Percentiles rank a stretch among this genome's conserved stretches.
Conservation (phyloP, 2,888 invertebrate species). For the Herminia tarsipennalis region DNA sequence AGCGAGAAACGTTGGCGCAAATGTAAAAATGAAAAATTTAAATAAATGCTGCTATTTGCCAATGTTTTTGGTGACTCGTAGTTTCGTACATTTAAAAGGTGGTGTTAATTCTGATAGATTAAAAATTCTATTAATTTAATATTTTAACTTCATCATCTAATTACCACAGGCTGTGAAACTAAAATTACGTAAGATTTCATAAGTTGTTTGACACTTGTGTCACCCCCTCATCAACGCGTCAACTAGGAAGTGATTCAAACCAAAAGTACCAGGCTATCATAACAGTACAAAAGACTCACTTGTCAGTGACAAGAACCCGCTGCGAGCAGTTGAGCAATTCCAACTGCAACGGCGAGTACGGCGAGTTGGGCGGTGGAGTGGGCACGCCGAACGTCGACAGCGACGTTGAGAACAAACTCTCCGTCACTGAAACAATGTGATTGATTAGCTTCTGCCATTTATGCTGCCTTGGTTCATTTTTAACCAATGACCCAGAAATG, state of each 20-base stretch:
- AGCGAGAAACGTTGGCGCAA: background rate
- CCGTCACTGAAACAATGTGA: slow-evolving; percentile 82
- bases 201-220: background rate
- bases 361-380: slow-evolving; percentile 89
- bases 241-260: slow-evolving; percentile 6
- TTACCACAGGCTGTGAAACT: no score
- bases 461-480: slow-evolving; percentile 37
- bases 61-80: no score
- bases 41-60: background rate
- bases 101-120: no score
- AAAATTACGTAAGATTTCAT: background rate
- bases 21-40: background rate
- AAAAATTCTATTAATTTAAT: no score
- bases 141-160: no score
- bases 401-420: slow-evolving; percentile 88
- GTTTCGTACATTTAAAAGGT: no score
- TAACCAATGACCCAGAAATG: no score
- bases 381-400: slow-evolving; percentile 88
- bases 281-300: slow-evolving; percentile 56
- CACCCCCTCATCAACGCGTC: slow-evolving; percentile 5
- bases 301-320: slow-evolving; percentile 76
- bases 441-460: slow-evolving; percentile 30
- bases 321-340: slow-evolving; percentile 87
- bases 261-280: slow-evolving; percentile 13
- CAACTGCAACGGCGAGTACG: slow-evolving; percentile 88